phyloP scores from a whole-genome alignment of 2,888 invertebrate genomes.

The Oscheius onirici region DNA sequence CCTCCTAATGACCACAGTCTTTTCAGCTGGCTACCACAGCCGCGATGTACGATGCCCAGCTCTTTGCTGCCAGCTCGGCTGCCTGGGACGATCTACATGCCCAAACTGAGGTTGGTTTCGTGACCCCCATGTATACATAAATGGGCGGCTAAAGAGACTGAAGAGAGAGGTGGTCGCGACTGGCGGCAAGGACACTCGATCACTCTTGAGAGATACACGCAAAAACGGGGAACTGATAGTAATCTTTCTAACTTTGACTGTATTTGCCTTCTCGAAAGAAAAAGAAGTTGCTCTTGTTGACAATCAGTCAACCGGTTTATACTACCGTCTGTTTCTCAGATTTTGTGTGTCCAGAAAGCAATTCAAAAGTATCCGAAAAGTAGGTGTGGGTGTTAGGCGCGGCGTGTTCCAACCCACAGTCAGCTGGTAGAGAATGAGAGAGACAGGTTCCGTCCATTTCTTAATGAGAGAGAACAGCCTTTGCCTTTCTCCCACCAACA shows the following conservation, averaged over 20 bases:
- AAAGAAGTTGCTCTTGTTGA: neutral
- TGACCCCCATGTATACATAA: conserved; percentile 9
- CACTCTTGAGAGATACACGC: conserved; percentile 11
- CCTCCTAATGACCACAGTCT: conserved; percentile 26
- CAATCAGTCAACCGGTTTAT: too few species aligned
- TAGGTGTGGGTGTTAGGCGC: conserved; percentile 2
- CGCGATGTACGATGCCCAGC: conserved; percentile 16
- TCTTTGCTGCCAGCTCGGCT: conserved; percentile 19
- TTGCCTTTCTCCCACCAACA: too few species aligned
- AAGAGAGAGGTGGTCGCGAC: too few species aligned
- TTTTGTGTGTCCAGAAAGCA: too few species aligned
- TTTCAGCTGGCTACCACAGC: conserved; percentile 8
- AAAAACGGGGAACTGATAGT: neutral
- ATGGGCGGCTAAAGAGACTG: conserved; percentile 1
- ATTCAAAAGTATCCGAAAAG: too few species aligned
- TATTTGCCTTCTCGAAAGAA: neutral
- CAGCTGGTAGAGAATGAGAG: conserved; percentile 4
- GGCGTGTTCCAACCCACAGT: neutral
- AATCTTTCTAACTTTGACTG: neutral
- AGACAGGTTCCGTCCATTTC: conserved; percentile 19
- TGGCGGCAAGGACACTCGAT: conserved; percentile 1
- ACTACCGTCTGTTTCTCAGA: too few species aligned
- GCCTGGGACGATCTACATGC: conserved; percentile 18
- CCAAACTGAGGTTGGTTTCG: conserved; percentile 17
- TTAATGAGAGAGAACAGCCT: conserved; percentile 10